Conservation (phyloP, 2,888 invertebrate species). For the Orthonychiurus folsomi region DNA sequence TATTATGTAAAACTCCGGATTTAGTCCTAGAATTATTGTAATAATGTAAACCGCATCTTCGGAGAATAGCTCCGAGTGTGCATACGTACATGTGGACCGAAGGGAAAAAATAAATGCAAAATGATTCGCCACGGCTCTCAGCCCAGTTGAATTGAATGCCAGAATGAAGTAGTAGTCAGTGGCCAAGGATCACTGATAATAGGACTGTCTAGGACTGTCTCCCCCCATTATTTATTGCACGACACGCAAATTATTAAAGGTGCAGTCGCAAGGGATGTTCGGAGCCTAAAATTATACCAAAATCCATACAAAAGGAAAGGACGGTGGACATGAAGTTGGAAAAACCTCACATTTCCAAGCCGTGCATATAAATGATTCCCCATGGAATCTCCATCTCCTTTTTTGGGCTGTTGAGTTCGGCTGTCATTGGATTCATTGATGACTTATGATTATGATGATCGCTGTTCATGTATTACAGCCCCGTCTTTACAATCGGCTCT, state of each 20-base stretch:
- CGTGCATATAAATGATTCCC: conserved; percentile 1
- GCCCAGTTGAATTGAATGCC: background rate
- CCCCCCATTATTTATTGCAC: background rate
- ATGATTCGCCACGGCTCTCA: background rate
- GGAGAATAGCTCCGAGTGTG: background rate
- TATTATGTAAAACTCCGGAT: background rate
- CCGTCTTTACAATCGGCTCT: too few species aligned
- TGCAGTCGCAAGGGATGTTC: background rate
- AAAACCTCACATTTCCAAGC: background rate
- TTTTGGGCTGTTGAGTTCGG: background rate
- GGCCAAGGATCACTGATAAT: background rate
- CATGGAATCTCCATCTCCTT: background rate
- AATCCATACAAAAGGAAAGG: background rate
- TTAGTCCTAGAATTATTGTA: background rate
- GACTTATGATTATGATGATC: background rate
- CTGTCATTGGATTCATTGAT: background rate
- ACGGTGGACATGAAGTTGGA: background rate
- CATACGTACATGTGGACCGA: background rate
- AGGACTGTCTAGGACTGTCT: background rate
- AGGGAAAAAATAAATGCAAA: background rate
- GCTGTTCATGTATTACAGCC: too few species aligned
- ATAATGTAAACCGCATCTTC: background rate
- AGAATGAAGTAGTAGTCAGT: background rate
- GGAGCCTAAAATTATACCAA: background rate
- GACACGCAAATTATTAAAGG: conserved; percentile 1